phyloP scores from a whole-genome alignment of 2,888 invertebrate species.

The Glyphotaelius pellucidus region DNA sequence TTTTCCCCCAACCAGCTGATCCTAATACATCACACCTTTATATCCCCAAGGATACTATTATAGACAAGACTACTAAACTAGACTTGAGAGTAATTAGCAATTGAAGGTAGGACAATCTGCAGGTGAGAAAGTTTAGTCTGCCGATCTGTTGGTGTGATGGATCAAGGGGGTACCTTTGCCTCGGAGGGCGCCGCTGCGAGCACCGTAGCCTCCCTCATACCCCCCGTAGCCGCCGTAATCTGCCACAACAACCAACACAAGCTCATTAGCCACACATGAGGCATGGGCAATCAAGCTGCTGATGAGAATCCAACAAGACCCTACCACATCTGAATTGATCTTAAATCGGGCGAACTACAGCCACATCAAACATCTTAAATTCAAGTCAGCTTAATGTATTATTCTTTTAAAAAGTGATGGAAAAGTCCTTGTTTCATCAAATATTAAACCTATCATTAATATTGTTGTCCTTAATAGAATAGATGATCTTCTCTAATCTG shows the following conservation, averaged over 20 bases:
- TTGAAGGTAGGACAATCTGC: conserved; percentile 30
- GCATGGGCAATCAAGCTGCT: conserved; percentile 12
- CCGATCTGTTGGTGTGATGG: conserved; percentile 39
- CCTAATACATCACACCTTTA: conserved; percentile 13
- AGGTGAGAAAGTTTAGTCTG: conserved; percentile 48
- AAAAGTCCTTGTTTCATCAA: not conserved
- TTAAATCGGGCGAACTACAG: not conserved
- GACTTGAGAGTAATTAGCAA: not conserved
- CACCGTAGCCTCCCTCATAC: conserved; percentile 93
- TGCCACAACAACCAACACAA: conserved; percentile 69
- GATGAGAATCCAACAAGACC: not conserved
- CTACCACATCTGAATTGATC: not conserved
- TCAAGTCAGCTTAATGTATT: not conserved
- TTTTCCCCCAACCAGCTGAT: not conserved
- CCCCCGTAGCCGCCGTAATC: conserved; percentile 93
- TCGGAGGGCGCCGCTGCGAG: conserved; percentile 90
- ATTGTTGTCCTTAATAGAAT: not conserved
- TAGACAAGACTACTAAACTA: no score
- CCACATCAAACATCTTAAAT: not conserved
- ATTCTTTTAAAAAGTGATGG: not conserved
- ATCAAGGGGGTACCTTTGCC: conserved; percentile 86
- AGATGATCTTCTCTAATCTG: not conserved
- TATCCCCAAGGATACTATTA: conserved; percentile 13
- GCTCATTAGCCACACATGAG: conserved; percentile 42
- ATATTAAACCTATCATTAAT: not conserved